Base-by-base conservation (phyloP, 2,888 invertebrate species). In the Deilephila elpenor region DNA sequence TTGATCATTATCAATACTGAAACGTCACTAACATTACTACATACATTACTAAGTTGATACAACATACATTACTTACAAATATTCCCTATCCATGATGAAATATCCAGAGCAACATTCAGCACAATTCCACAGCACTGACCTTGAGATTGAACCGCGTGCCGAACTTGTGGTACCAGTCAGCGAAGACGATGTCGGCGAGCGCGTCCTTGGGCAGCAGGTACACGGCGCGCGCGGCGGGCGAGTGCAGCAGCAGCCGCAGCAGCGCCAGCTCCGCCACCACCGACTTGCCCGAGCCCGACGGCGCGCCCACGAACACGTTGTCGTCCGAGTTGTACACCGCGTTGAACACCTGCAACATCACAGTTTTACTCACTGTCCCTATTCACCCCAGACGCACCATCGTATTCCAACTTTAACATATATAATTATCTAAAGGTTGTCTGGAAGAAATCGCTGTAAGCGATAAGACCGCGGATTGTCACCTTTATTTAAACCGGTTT, bases 291-390 rank as follows among this genome's bases (percentile, higher is more conserved):
- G 98, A 98, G 0, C 98, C 98, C 0, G 98, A 97, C 0, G 98
- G 98, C 0, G 98, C 98, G 0, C 98, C 98, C 75, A 99, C 97
- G 89, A 99, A 99, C 11, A 99, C 98, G 91, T 99, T 99, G 88
- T 99, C 99, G 88, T 99, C 99, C 2, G 98, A 98, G 89, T 99
- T 99, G 95, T 99, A 99, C 0, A 99, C 98, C 0, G 99, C 98
- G 90, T 99, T 99, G 94, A 99, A 99, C 7, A 99, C 99, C 95
- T 98, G 96, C 0, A 11, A 25, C 17, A 53, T 3, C 17, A 17
- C 7, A 1, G 17, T 6, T 20, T 17, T 20, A 37, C 6, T 25
- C n/a, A 59, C n/a, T n/a, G n/a, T 59, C 7, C 5, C 17, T 59
- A n/a, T 19, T 20, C 14, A 64, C 32, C 29, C 29, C 32, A 64